Conservation (phyloP, 2,113 vertebrate species). For the Acrocephalus arundinaceus region DNA sequence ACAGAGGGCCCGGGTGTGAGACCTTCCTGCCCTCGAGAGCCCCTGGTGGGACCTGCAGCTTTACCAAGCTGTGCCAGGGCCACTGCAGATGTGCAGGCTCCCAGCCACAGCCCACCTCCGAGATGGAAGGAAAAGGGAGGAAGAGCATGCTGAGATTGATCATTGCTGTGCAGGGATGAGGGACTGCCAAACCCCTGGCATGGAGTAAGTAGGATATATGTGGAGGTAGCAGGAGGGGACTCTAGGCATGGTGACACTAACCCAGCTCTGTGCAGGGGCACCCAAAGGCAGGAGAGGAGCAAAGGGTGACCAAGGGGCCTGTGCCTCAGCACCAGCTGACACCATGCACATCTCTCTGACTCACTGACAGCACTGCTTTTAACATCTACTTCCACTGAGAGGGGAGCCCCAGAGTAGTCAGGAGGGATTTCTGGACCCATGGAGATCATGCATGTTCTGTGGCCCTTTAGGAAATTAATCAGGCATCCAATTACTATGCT, state of each 20-base stretch:
- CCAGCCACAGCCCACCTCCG: fast-evolving
- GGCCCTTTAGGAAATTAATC: not conserved
- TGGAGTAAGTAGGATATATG: not conserved
- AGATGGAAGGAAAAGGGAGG: not conserved
- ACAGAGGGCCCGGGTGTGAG: not conserved
- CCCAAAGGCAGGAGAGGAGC: not conserved
- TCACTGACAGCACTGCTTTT: not conserved
- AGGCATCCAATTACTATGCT: not conserved
- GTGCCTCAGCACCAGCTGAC: not conserved
- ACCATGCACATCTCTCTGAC: fast-evolving
- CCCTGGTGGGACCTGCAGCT: not conserved
- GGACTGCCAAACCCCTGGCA: not conserved
- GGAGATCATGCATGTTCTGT: fast-evolving
- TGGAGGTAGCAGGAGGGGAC: not conserved
- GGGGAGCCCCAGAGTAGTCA: not conserved
- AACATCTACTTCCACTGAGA: not conserved
- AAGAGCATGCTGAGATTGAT: not conserved
- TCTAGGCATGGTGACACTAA: fast-evolving
- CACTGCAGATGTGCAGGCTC: not conserved
- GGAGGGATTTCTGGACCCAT: not conserved
- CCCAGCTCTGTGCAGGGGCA: not conserved
- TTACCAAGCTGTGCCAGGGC: not conserved
- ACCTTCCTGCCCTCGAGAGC: fast-evolving
- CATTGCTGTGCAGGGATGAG: fast-evolving
- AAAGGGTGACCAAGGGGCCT: not conserved